Evolutionary conservation across 2,888 invertebrate genomes (phyloP), one percentile per base, ranked within the genome.

Genomic region (Drosophila siamana): DNA sequence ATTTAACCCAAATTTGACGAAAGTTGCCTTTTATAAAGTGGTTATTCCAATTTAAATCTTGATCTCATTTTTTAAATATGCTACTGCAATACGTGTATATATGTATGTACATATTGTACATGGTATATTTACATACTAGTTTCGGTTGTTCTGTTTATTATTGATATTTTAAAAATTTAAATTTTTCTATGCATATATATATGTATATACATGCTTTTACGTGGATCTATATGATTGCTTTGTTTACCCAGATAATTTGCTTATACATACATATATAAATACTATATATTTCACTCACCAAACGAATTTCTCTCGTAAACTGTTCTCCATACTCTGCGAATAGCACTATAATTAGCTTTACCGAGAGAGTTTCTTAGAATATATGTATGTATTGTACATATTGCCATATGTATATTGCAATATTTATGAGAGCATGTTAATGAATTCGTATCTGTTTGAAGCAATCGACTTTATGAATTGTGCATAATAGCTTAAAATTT

Each of bases 331-430:
- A 38, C 59, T 51, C 59, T 54, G 28, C 9, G 44, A 44, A 48
- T 40, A 16, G 43, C 43, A 64, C 83, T 85, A 85, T 69, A 82
- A 77, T 76, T 82, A 82, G 86, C 63, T 33, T 54, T 46, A 19
- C 30, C 61, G 64, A 78, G 68, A 81, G 68, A 70, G 46, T 40
- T 55, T 30, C 38, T 26, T 9, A n/a, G 15, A 8, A 11, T 24
- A 19, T 57, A 8, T 6, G 7, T 47, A 13, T 41, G 22, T 40
- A 46, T 7, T 13, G 46, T 48, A 57, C 22, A 43, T 16, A 55
- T 40, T 57, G 47, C 13, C 28, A 60, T n/a, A n/a, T n/a, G 43
- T 62, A 41, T 44, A 22, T 52, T 38, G 47, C 24, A 67, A 11
- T 55, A n/a, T 40, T 44, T 43, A 48, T 52, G 36, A 38, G 52